Evolutionary conservation across 2,113 vertebrate species (phyloP).

Genomic region (Sander vitreus): DNA sequence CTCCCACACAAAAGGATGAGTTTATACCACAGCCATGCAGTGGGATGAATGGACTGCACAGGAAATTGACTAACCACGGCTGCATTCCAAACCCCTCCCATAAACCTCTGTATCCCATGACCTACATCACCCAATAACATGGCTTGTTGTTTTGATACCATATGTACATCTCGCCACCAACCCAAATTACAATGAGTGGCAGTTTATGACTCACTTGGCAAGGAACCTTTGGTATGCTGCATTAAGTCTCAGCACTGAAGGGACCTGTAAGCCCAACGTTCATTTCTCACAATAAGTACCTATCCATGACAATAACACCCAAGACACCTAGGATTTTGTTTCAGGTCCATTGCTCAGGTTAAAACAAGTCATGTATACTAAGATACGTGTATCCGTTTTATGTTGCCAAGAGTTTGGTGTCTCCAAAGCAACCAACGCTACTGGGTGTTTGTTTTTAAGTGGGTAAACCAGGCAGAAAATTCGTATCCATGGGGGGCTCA

Average conservation of each 20-base stretch:
- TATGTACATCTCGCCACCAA: constrained; percentile 22
- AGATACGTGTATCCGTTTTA: constrained; percentile 3
- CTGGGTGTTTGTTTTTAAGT: constrained; percentile 61
- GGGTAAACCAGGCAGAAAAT: constrained; percentile 67
- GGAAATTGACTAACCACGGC: constrained; percentile 69
- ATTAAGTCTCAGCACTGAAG: neutral
- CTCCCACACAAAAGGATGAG: constrained; percentile 60
- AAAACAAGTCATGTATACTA: neutral
- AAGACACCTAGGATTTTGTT: neutral
- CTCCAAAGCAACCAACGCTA: constrained; percentile 40
- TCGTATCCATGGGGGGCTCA: constrained; percentile 41
- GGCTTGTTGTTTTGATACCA: constrained; percentile 34
- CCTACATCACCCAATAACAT: constrained; percentile 63
- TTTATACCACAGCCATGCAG: constrained; percentile 62
- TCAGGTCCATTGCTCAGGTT: neutral
- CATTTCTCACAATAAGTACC: constrained; percentile 7
- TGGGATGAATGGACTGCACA: constrained; percentile 67
- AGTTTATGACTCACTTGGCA: constrained; percentile 56
- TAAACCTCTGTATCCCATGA: constrained; percentile 56
- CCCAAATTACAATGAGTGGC: constrained; percentile 46
- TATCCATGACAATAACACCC: constrained; percentile 14
- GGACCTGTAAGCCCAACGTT: constrained; percentile 4
- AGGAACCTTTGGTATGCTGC: neutral
- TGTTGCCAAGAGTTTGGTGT: constrained; percentile 42
- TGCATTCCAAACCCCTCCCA: constrained; percentile 54